phyloP scores from a whole-genome alignment of 2,113 vertebrate genomes.

The Columba livia region DNA sequence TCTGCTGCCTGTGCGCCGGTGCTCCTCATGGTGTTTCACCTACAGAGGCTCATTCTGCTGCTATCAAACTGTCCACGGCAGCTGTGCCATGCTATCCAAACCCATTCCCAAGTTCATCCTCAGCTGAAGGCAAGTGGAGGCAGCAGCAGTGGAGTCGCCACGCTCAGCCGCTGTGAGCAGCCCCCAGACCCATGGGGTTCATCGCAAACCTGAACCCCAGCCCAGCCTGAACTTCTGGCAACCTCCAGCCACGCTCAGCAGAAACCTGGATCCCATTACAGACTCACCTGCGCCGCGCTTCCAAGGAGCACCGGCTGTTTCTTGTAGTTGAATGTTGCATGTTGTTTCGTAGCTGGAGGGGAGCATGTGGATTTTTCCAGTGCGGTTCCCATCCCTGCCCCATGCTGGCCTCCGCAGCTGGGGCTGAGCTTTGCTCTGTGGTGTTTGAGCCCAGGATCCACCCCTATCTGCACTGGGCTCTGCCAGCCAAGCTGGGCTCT shows the following conservation, averaged over 20 bases:
- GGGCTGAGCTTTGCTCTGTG: background rate
- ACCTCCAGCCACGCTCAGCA: fast-evolving
- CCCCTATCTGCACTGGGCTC: fast-evolving
- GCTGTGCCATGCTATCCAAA: fast-evolving
- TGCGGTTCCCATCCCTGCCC: background rate
- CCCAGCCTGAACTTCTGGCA: background rate
- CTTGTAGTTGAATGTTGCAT: background rate
- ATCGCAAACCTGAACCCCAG: background rate
- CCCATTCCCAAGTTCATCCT: background rate
- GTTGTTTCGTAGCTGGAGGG: background rate
- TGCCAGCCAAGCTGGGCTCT: background rate
- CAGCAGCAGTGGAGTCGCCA: background rate
- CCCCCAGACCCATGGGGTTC: fast-evolving
- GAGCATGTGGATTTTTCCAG: background rate
- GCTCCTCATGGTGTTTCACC: background rate
- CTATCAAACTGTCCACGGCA: fast-evolving
- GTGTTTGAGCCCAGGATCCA: background rate
- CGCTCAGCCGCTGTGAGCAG: fast-evolving
- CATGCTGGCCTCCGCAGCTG: fast-evolving
- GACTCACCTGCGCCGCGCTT: background rate
- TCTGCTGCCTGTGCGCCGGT: fast-evolving
- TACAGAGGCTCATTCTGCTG: background rate
- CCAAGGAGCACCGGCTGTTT: fast-evolving
- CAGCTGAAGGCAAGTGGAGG: background rate
- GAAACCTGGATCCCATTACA: background rate